Percentiles rank a stretch among this genome's conserved stretches.
Evolutionary conservation across 2,113 vertebrate species (phyloP).

Genomic region (Mormoops blainvillei): DNA sequence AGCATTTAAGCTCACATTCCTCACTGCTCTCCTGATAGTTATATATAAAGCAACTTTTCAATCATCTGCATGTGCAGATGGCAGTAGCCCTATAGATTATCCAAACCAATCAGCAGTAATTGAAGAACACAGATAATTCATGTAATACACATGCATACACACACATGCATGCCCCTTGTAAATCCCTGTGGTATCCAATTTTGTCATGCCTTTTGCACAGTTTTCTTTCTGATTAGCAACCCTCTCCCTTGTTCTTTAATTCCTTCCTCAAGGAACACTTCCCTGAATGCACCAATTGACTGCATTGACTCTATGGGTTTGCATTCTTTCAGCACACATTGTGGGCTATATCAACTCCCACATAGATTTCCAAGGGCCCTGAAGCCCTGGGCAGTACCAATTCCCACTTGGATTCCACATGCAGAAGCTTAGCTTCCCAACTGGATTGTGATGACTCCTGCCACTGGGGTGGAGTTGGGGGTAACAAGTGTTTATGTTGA

Average conservation of each 20-base stretch:
- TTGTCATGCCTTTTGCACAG: not conserved
- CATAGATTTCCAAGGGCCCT: not conserved
- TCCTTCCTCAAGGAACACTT: not conserved
- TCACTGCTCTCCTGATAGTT: not conserved
- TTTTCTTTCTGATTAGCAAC: not conserved
- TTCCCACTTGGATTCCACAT: not conserved
- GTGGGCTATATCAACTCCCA: not conserved
- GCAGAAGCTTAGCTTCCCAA: not conserved
- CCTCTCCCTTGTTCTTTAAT: not conserved
- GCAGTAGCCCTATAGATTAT: not conserved
- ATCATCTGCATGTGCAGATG: not conserved
- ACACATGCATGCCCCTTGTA: not conserved
- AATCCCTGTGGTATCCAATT: not conserved
- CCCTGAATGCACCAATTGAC: not conserved
- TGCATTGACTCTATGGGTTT: not conserved
- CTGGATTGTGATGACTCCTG: not conserved
- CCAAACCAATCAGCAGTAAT: not conserved
- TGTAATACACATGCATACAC: not conserved
- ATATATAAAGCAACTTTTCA: not conserved
- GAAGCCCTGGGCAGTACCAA: not conserved
- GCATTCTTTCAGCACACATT: not conserved
- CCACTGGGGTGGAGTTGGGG: not conserved
- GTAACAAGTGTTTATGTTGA: not conserved
- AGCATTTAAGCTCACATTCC: not conserved
- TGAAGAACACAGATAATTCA: not conserved